Conservation (phyloP, 1,140 invertebrate species). For the Drosophila pseudoananassae region DNA sequence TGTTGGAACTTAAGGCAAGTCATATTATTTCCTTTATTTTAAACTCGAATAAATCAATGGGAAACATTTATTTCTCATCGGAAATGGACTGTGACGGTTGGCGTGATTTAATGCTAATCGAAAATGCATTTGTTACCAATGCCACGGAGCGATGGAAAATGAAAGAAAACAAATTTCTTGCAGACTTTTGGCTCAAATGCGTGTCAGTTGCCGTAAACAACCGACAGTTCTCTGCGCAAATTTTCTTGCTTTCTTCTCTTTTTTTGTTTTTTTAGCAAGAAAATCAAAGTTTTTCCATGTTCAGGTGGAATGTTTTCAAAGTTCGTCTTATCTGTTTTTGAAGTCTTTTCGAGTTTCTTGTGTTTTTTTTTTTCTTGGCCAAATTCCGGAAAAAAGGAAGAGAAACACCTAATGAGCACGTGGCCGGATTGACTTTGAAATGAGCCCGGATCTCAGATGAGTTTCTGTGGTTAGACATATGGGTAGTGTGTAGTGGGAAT, state of each 20-base stretch:
- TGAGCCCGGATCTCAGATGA: conserved; percentile 34
- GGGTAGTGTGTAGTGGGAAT: neutral
- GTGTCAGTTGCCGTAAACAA: conserved; percentile 56
- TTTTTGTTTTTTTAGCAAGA: conserved; percentile 14
- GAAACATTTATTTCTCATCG: conserved; percentile 62
- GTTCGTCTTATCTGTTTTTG: conserved; percentile 63
- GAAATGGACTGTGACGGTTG: conserved; percentile 63
- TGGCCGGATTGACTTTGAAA: conserved; percentile 47
- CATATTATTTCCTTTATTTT: neutral
- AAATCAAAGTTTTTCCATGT: conserved; percentile 48
- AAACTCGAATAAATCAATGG: conserved; percentile 59
- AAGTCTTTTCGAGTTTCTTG: conserved; percentile 41
- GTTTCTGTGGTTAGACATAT: conserved; percentile 24
- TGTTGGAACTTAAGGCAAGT: conserved; percentile 7
- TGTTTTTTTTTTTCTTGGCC: conserved; percentile 2
- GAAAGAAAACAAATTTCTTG: conserved; percentile 23
- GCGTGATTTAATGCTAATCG: conserved; percentile 76
- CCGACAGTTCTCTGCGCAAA: conserved; percentile 9
- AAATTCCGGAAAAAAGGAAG: neutral
- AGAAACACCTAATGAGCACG: conserved; percentile 44
- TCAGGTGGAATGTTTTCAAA: conserved; percentile 56
- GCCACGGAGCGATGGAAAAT: conserved; percentile 7
- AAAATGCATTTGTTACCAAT: conserved; percentile 73
- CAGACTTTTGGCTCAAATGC: conserved; percentile 45
- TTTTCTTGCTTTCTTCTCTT: conserved; percentile 9